Conservation (phyloP, 2,113 vertebrate species). For the Pseudorectes ferrugineus region DNA sequence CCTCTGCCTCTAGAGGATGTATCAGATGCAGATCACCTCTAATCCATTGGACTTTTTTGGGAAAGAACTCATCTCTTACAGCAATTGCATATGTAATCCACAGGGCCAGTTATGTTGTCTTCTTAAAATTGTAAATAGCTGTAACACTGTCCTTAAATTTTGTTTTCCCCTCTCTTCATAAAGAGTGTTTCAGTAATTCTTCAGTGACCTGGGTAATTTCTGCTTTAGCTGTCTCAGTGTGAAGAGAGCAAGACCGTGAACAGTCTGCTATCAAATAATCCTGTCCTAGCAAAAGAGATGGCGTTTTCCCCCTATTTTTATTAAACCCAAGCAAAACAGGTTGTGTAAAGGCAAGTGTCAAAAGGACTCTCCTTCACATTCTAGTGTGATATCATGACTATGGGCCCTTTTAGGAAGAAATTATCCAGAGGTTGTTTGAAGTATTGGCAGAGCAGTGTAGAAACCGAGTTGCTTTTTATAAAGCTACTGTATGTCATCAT, state of each 20-base stretch:
- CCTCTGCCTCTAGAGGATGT: neutral
- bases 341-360: neutral
- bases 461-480: neutral
- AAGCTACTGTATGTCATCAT: neutral
- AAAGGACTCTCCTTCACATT: neutral
- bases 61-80: neutral
- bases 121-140: neutral
- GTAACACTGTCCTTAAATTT: neutral
- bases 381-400: rapidly evolving
- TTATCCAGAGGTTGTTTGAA: neutral
- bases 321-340: neutral
- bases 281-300: neutral
- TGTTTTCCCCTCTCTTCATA: neutral
- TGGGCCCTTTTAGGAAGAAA: neutral
- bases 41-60: neutral
- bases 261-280: neutral
- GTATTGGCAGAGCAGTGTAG: neutral
- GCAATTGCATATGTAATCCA: neutral
- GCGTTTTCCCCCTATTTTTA: rapidly evolving
- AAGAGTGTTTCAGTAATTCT: neutral
- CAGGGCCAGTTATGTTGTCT: neutral
- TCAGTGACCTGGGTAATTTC: neutral
- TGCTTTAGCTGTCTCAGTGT: neutral
- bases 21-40: neutral
- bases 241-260: neutral